These are phyloP conservation scores for Hyposoter didymator DNA, from an alignment of 2,888 invertebrate species.

Conservation along the genomic window DNA sequence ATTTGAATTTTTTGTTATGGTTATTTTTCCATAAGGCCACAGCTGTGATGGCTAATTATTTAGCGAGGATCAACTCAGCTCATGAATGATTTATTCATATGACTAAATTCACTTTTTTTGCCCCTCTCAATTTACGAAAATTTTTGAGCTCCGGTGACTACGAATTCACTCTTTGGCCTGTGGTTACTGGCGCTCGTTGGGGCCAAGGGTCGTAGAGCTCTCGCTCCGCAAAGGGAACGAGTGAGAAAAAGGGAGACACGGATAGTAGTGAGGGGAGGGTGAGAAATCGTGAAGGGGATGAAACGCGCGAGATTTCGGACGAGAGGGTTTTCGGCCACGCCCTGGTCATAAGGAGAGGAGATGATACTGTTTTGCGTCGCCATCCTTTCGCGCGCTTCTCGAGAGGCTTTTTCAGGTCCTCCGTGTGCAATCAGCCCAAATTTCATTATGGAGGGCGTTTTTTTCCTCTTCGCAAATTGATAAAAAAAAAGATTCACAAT, in stretches of 20 bases:
- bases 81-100: constrained; percentile 3
- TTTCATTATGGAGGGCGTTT: constrained; percentile 27
- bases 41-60: neutral
- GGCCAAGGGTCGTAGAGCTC: constrained; percentile 48
- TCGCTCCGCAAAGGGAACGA: neutral
- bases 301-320: constrained; percentile 73
- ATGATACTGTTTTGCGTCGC: constrained; percentile 76
- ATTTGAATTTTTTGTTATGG: neutral
- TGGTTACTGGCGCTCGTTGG: constrained; percentile 35
- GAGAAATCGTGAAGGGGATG: constrained; percentile 59
- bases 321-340: constrained; percentile 76
- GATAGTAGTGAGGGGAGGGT: constrained; percentile 45
- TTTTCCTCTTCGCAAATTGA: constrained; percentile 59
- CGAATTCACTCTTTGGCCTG: constrained; percentile 30
- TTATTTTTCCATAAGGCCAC: neutral
- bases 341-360: constrained; percentile 77
- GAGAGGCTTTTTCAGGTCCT: constrained; percentile 67
- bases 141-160: constrained; percentile 6
- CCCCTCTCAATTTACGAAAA: constrained; percentile 9
- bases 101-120: neutral
- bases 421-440: constrained; percentile 14
- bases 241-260: constrained; percentile 16
- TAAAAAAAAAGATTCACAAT: constrained; percentile 31
- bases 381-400: constrained; percentile 70
- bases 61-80: neutral